These are phyloP conservation scores for Spongilla lacustris DNA, from an alignment of 37 sponge, comb jelly and placozoan species.

Conservation along the genomic window DNA sequence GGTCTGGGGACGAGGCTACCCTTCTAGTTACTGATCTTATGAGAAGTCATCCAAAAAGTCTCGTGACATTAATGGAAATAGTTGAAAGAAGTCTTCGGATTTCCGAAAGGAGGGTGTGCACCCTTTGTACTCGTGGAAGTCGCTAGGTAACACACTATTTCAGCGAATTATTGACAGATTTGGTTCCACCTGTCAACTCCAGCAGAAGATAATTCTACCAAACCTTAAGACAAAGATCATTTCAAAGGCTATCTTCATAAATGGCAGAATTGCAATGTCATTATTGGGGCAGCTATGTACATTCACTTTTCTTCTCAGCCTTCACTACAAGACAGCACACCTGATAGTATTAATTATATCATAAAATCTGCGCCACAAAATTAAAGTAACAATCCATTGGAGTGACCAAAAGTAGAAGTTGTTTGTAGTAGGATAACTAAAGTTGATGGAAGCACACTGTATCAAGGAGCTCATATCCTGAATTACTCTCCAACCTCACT, in stretches of 20 bases:
- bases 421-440: slow-evolving; percentile 16
- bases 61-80: not conserved
- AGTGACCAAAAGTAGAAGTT: slow-evolving; percentile 61
- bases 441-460: slow-evolving; percentile 22
- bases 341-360: slow-evolving; percentile 53
- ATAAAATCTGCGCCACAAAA: slow-evolving; percentile 44
- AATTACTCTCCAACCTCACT: slow-evolving; percentile 8
- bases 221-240: slow-evolving; percentile 15
- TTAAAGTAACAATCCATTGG: slow-evolving; percentile 17
- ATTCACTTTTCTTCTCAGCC: slow-evolving; percentile 58
- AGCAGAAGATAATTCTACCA: slow-evolving; percentile 21
- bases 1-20: too few species aligned
- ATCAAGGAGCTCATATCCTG: slow-evolving; percentile 44
- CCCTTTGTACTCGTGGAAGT: not conserved
- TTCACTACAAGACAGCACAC: slow-evolving; percentile 43
- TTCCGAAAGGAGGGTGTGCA: not conserved
- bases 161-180: slow-evolving; percentile 49
- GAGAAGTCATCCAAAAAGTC: too few species aligned
- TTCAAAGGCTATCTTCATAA: slow-evolving; percentile 44
- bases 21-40: too few species aligned
- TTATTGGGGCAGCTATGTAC: slow-evolving; percentile 62
- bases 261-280: slow-evolving; percentile 41
- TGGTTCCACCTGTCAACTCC: slow-evolving; percentile 37
- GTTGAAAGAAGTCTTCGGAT: not conserved
- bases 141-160: slow-evolving; percentile 49